Base-by-base conservation (phyloP, 2,888 invertebrate species). In the Chymomyza procnemis region DNA sequence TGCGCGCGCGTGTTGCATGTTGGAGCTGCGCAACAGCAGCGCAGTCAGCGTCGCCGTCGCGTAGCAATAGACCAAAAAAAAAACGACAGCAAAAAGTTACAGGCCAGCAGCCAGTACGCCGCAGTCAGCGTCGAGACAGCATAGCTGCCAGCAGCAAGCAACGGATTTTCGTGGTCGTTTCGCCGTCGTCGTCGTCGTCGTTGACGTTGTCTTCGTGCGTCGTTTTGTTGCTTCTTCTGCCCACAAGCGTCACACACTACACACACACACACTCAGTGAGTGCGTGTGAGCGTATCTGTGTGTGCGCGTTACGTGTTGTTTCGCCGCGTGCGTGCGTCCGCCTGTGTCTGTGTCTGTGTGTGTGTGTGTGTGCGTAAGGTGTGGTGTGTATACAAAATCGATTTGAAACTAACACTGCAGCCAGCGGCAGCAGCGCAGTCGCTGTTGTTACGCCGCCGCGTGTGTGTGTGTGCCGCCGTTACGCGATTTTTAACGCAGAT, bases 371-470 rank as follows among this genome's bases (percentile, higher is more conserved):
- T 67, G 68, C 71, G 71, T 70, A 80, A 83, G 80, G 80, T 80
- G 80, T 80, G 80, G 80, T 80, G 83, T 80, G 65, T 81, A 80
- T 80, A 80, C 70, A 77, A 83, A 83, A 81, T 81, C 84, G 84
- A 81, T 81, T 69, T 67, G 73, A 69, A 73, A 60, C 56, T 75
- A 50, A 16, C 50, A 50, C 50, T 50, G 14, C 9, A 21, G 54
- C 21, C 59, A 18, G 5, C 66, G 30, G 18, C 16, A 50, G 14
- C 47, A 67, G 55, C 41, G 60, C 19, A 50, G 67, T 58, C 54
- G 59, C 61, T 60, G 70, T 48, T 50, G 62, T 60, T 60, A 61
- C 60, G 64, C 59, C 62, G 67, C 69, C 56, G 61, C 52, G 16
- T 68, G 63, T 60, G 63, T 63, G 48, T 71, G n/a, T n/a, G n/a